These are phyloP conservation scores for Mormoops blainvillei DNA, from an alignment of 2,113 vertebrate genomes.

Conservation along the genomic window DNA sequence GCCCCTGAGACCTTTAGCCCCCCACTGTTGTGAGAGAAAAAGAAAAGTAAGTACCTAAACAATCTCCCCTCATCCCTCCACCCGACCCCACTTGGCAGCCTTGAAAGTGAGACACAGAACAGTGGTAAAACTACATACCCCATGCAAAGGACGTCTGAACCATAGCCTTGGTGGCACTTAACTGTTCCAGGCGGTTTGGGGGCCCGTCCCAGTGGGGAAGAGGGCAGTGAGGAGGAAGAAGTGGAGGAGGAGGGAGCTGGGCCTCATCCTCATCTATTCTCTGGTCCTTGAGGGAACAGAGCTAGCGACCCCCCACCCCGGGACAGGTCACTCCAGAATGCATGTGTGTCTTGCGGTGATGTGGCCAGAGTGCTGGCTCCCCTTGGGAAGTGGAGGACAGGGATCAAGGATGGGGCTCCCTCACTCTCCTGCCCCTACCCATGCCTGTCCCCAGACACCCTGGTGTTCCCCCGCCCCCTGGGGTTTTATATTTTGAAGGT, in stretches of 20 bases:
- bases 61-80: neutral
- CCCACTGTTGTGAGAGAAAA: constrained; percentile 66
- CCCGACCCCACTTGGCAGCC: neutral
- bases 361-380: neutral
- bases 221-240: neutral
- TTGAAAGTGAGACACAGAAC: neutral
- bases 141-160: neutral
- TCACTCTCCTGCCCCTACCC: too few relatives aligned
- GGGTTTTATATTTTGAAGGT: neutral
- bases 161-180: neutral
- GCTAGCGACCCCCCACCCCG: neutral
- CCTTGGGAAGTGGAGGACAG: neutral
- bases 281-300: neutral
- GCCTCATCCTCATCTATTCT: neutral
- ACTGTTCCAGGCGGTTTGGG: neutral
- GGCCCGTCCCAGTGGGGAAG: neutral
- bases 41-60: constrained; percentile 72
- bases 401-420: neutral
- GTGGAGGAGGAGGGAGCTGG: neutral
- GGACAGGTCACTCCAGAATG: neutral
- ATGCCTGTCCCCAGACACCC: accelerated
- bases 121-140: neutral
- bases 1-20: constrained; percentile 63
- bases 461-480: too few relatives aligned
- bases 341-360: neutral